Conservation (phyloP, 2,113 vertebrate species). For the Hymenochirus boettgeri region DNA sequence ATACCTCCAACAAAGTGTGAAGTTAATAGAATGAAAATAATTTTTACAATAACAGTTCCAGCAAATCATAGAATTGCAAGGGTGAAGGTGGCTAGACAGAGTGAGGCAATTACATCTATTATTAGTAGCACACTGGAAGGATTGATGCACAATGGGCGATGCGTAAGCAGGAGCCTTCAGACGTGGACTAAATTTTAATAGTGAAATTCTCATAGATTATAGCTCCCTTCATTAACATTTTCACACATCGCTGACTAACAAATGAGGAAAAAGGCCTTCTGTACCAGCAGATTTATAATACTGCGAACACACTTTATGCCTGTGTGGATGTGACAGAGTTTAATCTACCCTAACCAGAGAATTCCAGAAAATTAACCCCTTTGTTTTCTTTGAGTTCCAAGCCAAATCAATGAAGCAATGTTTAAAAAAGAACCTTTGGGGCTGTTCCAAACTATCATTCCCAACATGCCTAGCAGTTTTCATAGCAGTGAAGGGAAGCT, state of each 20-base stretch:
- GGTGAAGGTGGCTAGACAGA: constrained; percentile 65
- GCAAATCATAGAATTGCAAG: constrained; percentile 47
- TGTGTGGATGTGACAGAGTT: constrained; percentile 42
- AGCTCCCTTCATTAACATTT: constrained; percentile 97
- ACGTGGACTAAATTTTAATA: constrained; percentile 85
- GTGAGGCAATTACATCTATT: constrained; percentile 74
- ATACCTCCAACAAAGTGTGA: constrained; percentile 45
- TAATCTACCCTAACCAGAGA: constrained; percentile 51
- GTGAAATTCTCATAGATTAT: constrained; percentile 79
- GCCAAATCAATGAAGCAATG: too few species aligned
- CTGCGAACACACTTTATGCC: background rate
- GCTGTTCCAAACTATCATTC: too few species aligned
- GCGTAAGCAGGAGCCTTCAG: constrained; percentile 71
- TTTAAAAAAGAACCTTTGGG: too few species aligned
- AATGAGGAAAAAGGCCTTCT: constrained; percentile 86
- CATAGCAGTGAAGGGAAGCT: too few species aligned
- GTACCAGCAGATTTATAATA: constrained; percentile 70
- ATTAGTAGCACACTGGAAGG: constrained; percentile 72
- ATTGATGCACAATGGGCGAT: constrained; percentile 77
- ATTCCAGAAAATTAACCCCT: constrained; percentile 44
- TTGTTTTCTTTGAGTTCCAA: too few species aligned
- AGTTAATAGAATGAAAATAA: constrained; percentile 57
- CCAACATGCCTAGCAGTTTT: too few species aligned
- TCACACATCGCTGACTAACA: constrained; percentile 91
- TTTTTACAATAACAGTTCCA: constrained; percentile 51